Base-by-base conservation (phyloP, 2,113 vertebrate species). In the Chrysochloris asiatica region DNA sequence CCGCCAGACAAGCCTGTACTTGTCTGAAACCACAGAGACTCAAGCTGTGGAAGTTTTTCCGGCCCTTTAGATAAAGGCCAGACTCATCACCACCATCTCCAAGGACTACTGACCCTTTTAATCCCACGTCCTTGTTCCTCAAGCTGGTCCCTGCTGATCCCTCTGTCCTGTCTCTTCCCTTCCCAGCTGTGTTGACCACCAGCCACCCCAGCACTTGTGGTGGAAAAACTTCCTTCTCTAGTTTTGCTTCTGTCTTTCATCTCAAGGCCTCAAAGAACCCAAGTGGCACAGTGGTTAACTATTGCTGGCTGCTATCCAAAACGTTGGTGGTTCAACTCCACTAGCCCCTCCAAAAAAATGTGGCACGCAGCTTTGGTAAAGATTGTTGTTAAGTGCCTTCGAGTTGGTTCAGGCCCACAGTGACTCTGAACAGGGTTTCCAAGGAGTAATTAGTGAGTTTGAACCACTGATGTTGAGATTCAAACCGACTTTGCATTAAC, bases 1-100 rank as follows among this genome's bases (percentile, higher is more conserved):
- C 43, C 69, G 16, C 73, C 14, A 73, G 93, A 54, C 92, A 94
- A 90, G 90, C 56, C 93, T 17, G 67, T 9, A 36, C 89, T 50
- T 92, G 73, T 65, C 78, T 2, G 6, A 72, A 88, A 72, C 36
- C 75, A 16, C 50, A 3, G 54, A 77, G 67, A 54, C 41, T 36
- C 47, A 24, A 67, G 36, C 63, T 22, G 52, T 4, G 5, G 77
- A 67, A 16, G 43, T 43, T 22, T 48, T 59, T 59, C 24, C 4
- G 12, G 36, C 43, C 65, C 38, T 79, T 30, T 6, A 6, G 50
- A 81, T 45, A 65, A 69, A 87, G 63, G 26, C 43, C 48, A 80
- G 72, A 30, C 36, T 52, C 59, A 8, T 26, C 3, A 9, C 30
- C 3, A 0, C 11, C 50, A 56, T 14, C 19, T 33, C 48, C 7